These are phyloP conservation scores for Spisula subtruncata DNA, from an alignment of 2,888 invertebrate genomes.

Conservation along the genomic window DNA sequence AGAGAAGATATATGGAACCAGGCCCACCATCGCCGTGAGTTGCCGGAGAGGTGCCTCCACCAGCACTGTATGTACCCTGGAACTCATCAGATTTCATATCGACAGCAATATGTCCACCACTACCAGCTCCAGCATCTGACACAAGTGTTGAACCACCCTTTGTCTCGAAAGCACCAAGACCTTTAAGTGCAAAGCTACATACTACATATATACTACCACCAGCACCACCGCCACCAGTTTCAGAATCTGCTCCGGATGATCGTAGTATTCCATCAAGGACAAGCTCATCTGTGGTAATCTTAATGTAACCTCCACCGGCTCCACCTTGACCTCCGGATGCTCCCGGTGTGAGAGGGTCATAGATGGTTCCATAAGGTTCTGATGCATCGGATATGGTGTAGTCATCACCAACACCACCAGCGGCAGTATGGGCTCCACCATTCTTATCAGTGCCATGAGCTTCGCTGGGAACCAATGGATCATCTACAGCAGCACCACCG, in stretches of 20 bases:
- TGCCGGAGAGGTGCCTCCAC: conserved; percentile 74
- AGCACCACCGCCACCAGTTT: conserved; percentile 77
- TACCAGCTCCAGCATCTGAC: conserved; percentile 75
- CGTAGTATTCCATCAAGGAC: conserved; percentile 77
- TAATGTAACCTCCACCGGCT: conserved; percentile 77
- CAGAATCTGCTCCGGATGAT: conserved; percentile 73
- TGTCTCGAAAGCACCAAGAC: conserved; percentile 76
- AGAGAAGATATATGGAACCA: conserved; percentile 76
- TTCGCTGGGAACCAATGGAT: conserved; percentile 53
- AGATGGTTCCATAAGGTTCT: conserved; percentile 78
- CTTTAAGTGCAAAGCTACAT: conserved; percentile 70
- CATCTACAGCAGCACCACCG: conserved; percentile 64
- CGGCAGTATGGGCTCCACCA: conserved; percentile 77
- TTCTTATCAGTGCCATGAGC: conserved; percentile 68
- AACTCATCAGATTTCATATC: conserved; percentile 68
- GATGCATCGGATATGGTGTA: conserved; percentile 62
- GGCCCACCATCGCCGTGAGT: conserved; percentile 77
- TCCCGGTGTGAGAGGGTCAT: conserved; percentile 72
- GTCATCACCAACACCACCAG: conserved; percentile 76
- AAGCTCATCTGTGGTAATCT: conserved; percentile 72
- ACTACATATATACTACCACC: conserved; percentile 80
- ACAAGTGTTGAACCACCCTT: conserved; percentile 75
- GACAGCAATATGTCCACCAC: conserved; percentile 80
- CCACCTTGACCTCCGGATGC: conserved; percentile 75
- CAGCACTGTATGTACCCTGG: conserved; percentile 71